Evolutionary conservation across 37 sponge, comb jelly and placozoan species (phyloP), one percentile per base, ranked within the genome.

Genomic region (Aphrocallistes beatrix): DNA sequence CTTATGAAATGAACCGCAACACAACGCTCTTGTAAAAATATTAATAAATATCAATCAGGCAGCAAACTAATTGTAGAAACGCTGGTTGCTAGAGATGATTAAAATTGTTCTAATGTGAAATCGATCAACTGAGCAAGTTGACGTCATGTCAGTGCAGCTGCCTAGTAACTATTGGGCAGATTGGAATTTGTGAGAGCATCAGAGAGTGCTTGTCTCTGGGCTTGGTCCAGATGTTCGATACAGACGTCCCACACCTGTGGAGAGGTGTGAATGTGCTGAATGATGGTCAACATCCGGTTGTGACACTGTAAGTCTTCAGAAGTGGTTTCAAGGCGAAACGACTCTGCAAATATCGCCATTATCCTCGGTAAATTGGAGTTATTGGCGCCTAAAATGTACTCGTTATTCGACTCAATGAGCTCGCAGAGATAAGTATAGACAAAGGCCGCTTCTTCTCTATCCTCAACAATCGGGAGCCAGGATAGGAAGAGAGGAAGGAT

Each of bases 381-480:
- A 48, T 90, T 84, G 9, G 38, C 50, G 1, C 96, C 96, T 34
- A 95, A 87, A 47, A 95, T 93, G n/a, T 39, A 36, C 0, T 84
- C 47, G 39, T 90, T 93, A 50, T 93, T 94, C 30, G 93, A 90
- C 83, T 94, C 92, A 38, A 99, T 94, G 36, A 96, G 87, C 36
- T 99, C 92, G 87, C 96, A 93, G 34, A 99, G 88, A 81, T 94
- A 99, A 21, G 85, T 86, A 83, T 99, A 99, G 13, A 95, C 86
- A 82, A 94, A 91, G 19, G 85, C 89, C 0, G 96, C 96, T 81
- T 99, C 99, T 84, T 92, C 96, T 28, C 90, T 91, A 86, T 99
- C 99, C 86, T 99, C 94, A 25, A 86, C 84, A 36, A 99, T 93
- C 30, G 99, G 99, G 87, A 99, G 51, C 96, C 96, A 99, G 84